Percentiles rank a stretch among this genome's conserved stretches.
These are phyloP conservation scores for Discoglossus pictus DNA, from an alignment of 2,797 vertebrate species.

Conservation along the genomic window DNA sequence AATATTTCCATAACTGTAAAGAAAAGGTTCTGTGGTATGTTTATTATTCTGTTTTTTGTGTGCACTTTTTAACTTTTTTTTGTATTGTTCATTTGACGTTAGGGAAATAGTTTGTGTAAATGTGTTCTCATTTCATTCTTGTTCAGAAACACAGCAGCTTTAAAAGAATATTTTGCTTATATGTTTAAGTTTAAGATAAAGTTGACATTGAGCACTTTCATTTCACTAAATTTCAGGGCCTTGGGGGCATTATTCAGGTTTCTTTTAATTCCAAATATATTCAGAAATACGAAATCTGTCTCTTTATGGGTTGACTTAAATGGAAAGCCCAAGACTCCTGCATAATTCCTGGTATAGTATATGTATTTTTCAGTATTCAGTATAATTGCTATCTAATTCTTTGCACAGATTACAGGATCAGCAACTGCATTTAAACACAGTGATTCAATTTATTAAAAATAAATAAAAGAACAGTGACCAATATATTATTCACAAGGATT, in stretches of 20 bases:
- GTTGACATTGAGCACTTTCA: too few species aligned
- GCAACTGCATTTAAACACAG: constrained; percentile 29
- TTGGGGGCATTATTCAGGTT: constrained; percentile 41
- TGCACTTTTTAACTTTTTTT: too few species aligned
- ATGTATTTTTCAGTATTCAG: constrained; percentile 27
- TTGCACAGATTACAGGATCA: constrained; percentile 22
- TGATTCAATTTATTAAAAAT: constrained; percentile 33
- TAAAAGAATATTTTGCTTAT: too few species aligned
- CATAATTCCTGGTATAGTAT: constrained; percentile 32
- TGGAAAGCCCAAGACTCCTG: constrained; percentile 24
- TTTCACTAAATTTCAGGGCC: constrained; percentile 60
- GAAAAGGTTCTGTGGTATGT: too few species aligned
- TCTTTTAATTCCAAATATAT: constrained; percentile 33
- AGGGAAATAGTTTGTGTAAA: too few species aligned
- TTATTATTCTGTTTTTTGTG: too few species aligned
- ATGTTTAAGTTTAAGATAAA: too few species aligned
- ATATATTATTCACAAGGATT: constrained; percentile 36
- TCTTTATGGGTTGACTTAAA: constrained; percentile 28
- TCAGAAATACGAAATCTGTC: constrained; percentile 40
- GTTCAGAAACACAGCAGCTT: too few species aligned
- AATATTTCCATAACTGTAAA: too few species aligned
- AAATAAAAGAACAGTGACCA: constrained; percentile 36
- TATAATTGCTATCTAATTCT: constrained; percentile 42
- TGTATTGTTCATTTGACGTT: too few species aligned
- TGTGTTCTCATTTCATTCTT: too few species aligned